Conservation (phyloP, 2,888 invertebrate species). For the Andricus quercusramuli region DNA sequence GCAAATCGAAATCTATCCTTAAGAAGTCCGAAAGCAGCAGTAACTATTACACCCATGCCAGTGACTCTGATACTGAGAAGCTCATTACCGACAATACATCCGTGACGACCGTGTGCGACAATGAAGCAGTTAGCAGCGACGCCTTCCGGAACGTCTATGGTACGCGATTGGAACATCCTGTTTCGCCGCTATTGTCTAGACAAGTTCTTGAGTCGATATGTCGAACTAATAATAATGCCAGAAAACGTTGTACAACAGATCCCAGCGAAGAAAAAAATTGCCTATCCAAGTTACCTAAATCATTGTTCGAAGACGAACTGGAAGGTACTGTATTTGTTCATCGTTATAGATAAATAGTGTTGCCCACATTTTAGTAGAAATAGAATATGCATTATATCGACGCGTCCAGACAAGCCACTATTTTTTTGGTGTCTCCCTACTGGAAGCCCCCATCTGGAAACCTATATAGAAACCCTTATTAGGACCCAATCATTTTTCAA, state of each 20-base stretch:
- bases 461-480: too few species aligned
- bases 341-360: conserved; percentile 12
- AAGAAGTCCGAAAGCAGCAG: conserved; percentile 86
- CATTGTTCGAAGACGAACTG: conserved; percentile 66
- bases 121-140: conserved; percentile 74
- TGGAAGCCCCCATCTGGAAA: too few species aligned
- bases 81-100: conserved; percentile 85
- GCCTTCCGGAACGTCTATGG: conserved; percentile 64
- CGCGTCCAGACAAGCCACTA: too few species aligned
- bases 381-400: too few species aligned
- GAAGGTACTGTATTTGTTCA: conserved; percentile 63
- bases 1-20: conserved; percentile 87
- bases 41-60: conserved; percentile 76
- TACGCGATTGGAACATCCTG: conserved; percentile 60
- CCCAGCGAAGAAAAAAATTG: conserved; percentile 60
- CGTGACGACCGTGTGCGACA: conserved; percentile 81
- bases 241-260: conserved; percentile 58
- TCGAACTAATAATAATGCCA: conserved; percentile 69
- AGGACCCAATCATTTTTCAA: too few species aligned
- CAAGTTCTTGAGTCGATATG: conserved; percentile 70
- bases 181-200: conserved; percentile 64
- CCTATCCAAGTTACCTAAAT: conserved; percentile 62
- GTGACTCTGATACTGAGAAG: conserved; percentile 88
- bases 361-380: not conserved
- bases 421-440: too few species aligned